Base-by-base conservation (phyloP, 2,113 vertebrate genomes). In the Porphyrio hochstetteri region DNA sequence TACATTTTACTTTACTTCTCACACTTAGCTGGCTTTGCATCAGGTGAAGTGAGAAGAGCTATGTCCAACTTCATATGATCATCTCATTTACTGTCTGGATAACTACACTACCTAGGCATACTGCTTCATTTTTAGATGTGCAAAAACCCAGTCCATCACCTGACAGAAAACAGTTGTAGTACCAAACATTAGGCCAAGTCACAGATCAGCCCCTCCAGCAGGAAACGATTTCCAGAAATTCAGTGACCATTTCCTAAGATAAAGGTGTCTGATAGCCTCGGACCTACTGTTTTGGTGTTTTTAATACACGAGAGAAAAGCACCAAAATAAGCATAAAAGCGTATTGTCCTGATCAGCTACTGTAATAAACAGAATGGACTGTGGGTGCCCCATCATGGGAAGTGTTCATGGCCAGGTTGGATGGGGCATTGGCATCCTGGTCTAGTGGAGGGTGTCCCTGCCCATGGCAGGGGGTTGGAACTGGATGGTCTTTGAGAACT, bases 11-110 rank as follows among this genome's bases (percentile, higher is more conserved):
- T 44, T 48, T 82, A 89, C 9, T 85, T 33, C 42, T 79, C 50
- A 85, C 5, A 29, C 20, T 75, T 60, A 40, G 60, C 12, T 81
- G 42, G 31, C 20, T 79, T 76, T 94, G 53, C 74, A 90, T 15
- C 48, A 82, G 63, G 35, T 90, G 13, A 85, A 91, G 38, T 18
- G 50, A 82, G 48, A 96, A 78, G 29, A 91, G 61, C 74, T 90
- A 74, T 50, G 75, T 72, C 29, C 53, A 71, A 29, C 78, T 42
- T 86, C 3, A 3, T 63, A 44, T 11, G 61, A 78, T 40, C 52
- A 81, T n/a, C 67, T 53, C 24, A 48, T 77, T 71, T 76, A 44
- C 38, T 86, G 18, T 55, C 55, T 55, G 35, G 40, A 28, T 44
- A 91, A 67, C 60, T 11, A 21, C 4, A 82, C 40, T 24, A 25